These are phyloP conservation scores for Coryphaenoides rupestris DNA, from an alignment of 2,113 vertebrate genomes.

Conservation along the genomic window DNA sequence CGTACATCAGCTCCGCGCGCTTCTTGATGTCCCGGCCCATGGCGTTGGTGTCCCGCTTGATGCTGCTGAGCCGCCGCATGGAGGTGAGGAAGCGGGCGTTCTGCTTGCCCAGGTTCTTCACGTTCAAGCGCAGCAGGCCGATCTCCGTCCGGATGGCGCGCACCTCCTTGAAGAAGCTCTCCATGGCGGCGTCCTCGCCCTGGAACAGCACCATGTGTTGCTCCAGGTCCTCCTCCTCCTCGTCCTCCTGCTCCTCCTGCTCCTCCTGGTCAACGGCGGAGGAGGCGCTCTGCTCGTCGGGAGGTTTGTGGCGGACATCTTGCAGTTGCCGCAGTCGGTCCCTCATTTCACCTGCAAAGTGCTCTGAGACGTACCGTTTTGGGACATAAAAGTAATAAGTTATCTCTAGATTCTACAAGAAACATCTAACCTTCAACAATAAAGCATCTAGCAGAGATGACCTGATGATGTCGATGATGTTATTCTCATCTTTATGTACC, in stretches of 20 bases:
- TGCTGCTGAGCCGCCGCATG: slow-evolving; percentile 93
- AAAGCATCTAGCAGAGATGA: too few species aligned
- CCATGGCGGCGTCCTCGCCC: slow-evolving; percentile 81
- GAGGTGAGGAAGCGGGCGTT: slow-evolving; percentile 93
- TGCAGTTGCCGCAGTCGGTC: slow-evolving; percentile 84
- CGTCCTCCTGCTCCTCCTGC: too few species aligned
- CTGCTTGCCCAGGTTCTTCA: slow-evolving; percentile 88
- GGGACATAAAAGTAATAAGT: too few species aligned
- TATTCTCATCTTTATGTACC: too few species aligned
- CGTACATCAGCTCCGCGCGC: slow-evolving; percentile 81
- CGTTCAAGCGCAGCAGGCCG: slow-evolving; percentile 75
- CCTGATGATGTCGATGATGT: too few species aligned
- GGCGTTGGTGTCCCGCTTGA: slow-evolving; percentile 89
- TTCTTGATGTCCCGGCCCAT: slow-evolving; percentile 90
- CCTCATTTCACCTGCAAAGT: slow-evolving; percentile 81
- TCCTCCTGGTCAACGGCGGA: too few species aligned
- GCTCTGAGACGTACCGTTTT: too few species aligned
- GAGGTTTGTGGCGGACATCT: slow-evolving; percentile 28
- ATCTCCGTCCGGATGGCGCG: slow-evolving; percentile 82
- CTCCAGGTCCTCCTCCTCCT: slow-evolving; percentile 48
- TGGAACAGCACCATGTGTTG: slow-evolving; percentile 76
- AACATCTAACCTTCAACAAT: too few species aligned
- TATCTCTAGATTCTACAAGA: too few species aligned
- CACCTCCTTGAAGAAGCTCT: slow-evolving; percentile 79
- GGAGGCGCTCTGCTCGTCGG: slow-evolving; percentile 34